Evolutionary conservation across 2,888 invertebrate genomes (phyloP).

Genomic region (Luperina testacea): DNA sequence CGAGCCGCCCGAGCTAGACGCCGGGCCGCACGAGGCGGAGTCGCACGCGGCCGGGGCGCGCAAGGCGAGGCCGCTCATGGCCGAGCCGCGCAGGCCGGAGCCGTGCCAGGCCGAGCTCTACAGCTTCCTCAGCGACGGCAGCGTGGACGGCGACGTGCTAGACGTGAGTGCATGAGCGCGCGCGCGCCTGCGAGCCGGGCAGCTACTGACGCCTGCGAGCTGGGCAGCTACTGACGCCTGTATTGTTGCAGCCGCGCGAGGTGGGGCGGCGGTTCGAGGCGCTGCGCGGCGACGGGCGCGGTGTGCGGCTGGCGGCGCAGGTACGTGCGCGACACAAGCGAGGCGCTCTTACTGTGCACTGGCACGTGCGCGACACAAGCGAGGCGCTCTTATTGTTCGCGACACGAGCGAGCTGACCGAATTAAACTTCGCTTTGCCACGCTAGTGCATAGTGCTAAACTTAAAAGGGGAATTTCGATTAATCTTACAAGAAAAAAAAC

Average conservation of each 20-base stretch:
- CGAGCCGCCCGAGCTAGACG: constrained; percentile 57
- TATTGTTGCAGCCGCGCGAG: constrained; percentile 50
- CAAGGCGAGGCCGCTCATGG: constrained; percentile 32
- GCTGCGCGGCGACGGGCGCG: constrained; percentile 18
- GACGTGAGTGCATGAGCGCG: constrained; percentile 60
- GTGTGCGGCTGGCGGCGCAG: background rate
- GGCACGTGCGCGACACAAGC: background rate
- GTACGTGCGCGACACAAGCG: background rate
- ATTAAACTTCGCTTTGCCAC: background rate
- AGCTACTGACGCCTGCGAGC: background rate
- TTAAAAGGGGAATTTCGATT: too few relatives aligned
- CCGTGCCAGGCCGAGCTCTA: constrained; percentile 52
- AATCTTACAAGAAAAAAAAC: too few relatives aligned
- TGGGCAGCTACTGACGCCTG: background rate
- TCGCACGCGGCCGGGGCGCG: background rate
- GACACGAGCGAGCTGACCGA: too few relatives aligned
- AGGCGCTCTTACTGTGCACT: background rate
- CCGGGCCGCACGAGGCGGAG: constrained; percentile 22
- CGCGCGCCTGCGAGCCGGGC: background rate
- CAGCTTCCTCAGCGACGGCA: constrained; percentile 74
- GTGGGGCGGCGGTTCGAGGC: constrained; percentile 58
- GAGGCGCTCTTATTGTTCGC: too few relatives aligned
- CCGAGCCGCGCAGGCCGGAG: constrained; percentile 47
- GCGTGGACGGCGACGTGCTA: constrained; percentile 68
- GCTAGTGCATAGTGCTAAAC: background rate